phyloP scores from a whole-genome alignment of 2,888 invertebrate species.

The Lepidocyrtoides sp. region DNA sequence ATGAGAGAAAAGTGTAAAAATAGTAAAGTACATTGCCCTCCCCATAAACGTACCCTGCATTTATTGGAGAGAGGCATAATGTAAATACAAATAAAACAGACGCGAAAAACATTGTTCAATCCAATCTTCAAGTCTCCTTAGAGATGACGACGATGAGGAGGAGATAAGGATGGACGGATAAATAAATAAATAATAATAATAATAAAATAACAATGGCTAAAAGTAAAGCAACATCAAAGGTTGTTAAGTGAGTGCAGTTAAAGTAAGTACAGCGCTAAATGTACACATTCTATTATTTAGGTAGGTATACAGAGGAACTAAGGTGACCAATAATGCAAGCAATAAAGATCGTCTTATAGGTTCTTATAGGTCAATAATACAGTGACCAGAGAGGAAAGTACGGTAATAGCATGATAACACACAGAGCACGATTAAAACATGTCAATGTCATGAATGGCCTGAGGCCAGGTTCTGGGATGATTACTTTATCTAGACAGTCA shows the following conservation, averaged over 20 bases:
- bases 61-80: not conserved
- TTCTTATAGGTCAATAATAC: slow-evolving; percentile 40
- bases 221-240: slow-evolving; percentile 4
- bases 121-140: slow-evolving; percentile 5
- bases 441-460: slow-evolving; percentile 51
- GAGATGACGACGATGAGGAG: not conserved
- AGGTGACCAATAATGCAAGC: not conserved
- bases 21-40: slow-evolving; percentile 62
- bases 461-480: slow-evolving; percentile 27
- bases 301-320: not conserved
- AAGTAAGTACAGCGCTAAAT: not conserved
- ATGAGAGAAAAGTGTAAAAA: slow-evolving; percentile 57
- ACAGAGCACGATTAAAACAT: slow-evolving; percentile 46
- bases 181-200: slow-evolving; percentile 30
- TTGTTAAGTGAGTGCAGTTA: too few relatives aligned
- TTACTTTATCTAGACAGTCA: slow-evolving; percentile 1
- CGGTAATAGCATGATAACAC: slow-evolving; percentile 14
- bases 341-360: slow-evolving; percentile 19
- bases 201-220: slow-evolving; percentile 25
- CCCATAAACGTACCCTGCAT: slow-evolving; percentile 9
- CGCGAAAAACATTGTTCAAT: not conserved
- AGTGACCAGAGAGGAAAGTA: not conserved
- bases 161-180: slow-evolving; percentile 29
- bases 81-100: not conserved
- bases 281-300: not conserved